Evolutionary conservation across 2,797 vertebrate genomes (phyloP), one percentile per base, ranked within the genome.

Genomic region (Pagetopsis macropterus): DNA sequence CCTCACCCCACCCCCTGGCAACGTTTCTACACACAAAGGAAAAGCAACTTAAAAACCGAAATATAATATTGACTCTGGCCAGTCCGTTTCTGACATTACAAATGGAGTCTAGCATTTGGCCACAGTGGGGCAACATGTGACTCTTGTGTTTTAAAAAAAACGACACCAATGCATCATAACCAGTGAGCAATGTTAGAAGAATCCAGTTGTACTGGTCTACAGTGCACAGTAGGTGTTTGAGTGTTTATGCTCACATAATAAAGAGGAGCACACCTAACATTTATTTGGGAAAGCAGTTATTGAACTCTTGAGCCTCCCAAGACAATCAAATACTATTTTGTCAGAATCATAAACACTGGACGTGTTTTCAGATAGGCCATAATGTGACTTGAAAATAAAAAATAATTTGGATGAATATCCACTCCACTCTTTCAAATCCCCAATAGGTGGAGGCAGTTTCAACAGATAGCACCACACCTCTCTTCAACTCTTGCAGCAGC

Each of bases 401-500:
- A 60, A 41, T 15, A 0, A 44, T 61, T 17, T 58, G 14, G 6
- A 76, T 66, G 46, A 52, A 73, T 60, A 61, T 19, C 9, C 17
- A 71, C 37, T 61, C 17, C 9, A 56, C 58, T 16, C 12, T 54
- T 11, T 48, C 5, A 14, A 7, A 8, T 59, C 31, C 15, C 33
- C 66, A 72, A n/a, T 70, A 98, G 97, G 95, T 95, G 43, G 95
- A 95, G 0, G 89, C 90, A 17, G 92, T 90, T 75, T 95, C 96
- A 4, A 83, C 95, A 0, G 95, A 96, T 37, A 96, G 97, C 21
- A 87, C 94, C 82, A 97, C 96, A 0, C 96, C 97, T 14, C 95
- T 98, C 45, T 96, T 94, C 82, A 96, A 95, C 0, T 95, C 97
- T 15, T 98, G 97, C 89, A 94, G 94, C 76, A 95, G 95, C 0